Conservation (phyloP, 2,797 vertebrate genomes). For the Pseudomugil tenellus region DNA sequence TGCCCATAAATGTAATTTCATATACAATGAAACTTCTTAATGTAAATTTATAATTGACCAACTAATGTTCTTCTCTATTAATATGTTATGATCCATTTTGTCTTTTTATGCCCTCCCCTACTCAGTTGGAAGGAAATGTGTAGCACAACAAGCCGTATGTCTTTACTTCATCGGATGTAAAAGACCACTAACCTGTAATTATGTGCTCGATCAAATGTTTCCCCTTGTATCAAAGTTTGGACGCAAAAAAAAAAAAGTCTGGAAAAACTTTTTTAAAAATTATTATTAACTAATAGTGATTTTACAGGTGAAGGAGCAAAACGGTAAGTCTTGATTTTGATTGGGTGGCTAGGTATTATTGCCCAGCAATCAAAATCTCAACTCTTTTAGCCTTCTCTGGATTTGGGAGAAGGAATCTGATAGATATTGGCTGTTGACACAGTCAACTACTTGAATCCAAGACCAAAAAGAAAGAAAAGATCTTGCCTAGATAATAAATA, state of each 20-base stretch:
- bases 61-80: constrained; percentile 81
- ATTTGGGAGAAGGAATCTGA: constrained; percentile 45
- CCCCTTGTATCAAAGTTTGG: constrained; percentile 45
- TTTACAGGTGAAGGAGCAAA: constrained; percentile 75
- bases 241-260: constrained; percentile 59
- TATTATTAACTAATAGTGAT: constrained; percentile 46
- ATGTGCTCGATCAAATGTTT: constrained; percentile 63
- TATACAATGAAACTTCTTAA: constrained; percentile 72
- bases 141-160: constrained; percentile 81
- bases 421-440: constrained; percentile 35
- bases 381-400: constrained; percentile 42
- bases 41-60: constrained; percentile 77
- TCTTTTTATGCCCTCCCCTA: constrained; percentile 79
- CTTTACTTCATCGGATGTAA: constrained; percentile 70
- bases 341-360: constrained; percentile 69
- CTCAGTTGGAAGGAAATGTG: constrained; percentile 80
- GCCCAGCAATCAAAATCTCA: constrained; percentile 78
- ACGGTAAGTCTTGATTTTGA: constrained; percentile 87
- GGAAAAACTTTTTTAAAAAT: constrained; percentile 37
- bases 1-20: constrained; percentile 73
- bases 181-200: constrained; percentile 64
- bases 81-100: constrained; percentile 80
- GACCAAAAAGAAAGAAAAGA: constrained; percentile 21
- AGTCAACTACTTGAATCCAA: constrained; percentile 36
- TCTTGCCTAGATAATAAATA: constrained; percentile 54